phyloP scores from a whole-genome alignment of 2,888 invertebrate genomes.

The Bhutanitis thaidina region DNA sequence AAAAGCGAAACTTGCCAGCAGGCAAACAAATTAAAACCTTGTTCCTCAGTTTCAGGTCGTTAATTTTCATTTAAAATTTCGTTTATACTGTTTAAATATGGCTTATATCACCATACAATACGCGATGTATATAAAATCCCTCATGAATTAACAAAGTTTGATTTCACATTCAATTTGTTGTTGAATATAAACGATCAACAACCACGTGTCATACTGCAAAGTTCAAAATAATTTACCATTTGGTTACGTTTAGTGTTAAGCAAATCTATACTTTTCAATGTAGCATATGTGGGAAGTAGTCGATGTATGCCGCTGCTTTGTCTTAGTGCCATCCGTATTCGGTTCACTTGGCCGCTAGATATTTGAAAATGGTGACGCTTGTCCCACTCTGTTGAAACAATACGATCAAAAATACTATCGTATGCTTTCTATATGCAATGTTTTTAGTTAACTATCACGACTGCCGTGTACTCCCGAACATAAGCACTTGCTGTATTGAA shows the following conservation, averaged over 20 bases:
- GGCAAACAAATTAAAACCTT: conserved; percentile 46
- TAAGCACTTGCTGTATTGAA: conserved; percentile 3
- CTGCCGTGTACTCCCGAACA: conserved; percentile 2
- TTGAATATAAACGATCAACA: too few species aligned
- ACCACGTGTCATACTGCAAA: too few species aligned
- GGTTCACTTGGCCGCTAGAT: conserved; percentile 22
- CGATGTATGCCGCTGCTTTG: conserved; percentile 17
- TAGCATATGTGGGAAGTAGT: background rate
- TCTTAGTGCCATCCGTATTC: conserved; percentile 22
- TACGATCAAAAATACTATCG: conserved; percentile 19
- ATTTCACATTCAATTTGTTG: too few species aligned
- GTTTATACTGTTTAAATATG: too few species aligned
- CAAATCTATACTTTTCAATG: too few species aligned
- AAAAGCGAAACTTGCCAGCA: conserved; percentile 41
- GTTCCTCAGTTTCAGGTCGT: conserved; percentile 38
- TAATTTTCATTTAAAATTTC: conserved; percentile 45
- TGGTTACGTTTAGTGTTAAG: too few species aligned
- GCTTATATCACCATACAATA: too few species aligned
- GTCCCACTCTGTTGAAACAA: conserved; percentile 26
- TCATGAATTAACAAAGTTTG: too few species aligned
- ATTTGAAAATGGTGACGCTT: conserved; percentile 25
- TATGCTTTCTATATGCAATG: background rate
- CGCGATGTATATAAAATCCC: too few species aligned
- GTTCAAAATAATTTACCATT: too few species aligned
- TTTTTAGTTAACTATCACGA: conserved; percentile 1